Evolutionary conservation across 1,140 invertebrate genomes (phyloP).

Genomic region (Archivesica marissinica): DNA sequence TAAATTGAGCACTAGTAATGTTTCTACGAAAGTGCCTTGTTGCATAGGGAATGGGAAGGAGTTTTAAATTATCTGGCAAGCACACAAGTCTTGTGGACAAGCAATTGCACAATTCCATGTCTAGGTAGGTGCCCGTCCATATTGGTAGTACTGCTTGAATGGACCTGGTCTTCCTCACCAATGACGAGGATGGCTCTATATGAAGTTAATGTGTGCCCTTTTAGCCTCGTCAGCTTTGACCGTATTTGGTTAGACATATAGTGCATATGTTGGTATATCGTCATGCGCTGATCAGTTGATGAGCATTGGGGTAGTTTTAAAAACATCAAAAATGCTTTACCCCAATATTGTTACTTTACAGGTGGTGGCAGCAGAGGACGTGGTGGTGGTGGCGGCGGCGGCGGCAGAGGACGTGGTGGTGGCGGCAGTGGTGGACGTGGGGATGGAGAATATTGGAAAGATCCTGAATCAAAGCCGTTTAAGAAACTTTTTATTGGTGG

Average conservation of each 20-base stretch:
- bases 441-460: constrained; percentile 52
- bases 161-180: too few relatives aligned
- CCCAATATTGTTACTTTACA: not conserved
- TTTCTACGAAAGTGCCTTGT: too few relatives aligned
- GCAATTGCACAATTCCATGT: too few relatives aligned
- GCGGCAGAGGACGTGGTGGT: constrained; percentile 65
- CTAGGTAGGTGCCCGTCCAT: too few relatives aligned
- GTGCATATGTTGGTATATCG: not conserved
- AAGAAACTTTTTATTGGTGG: constrained; percentile 88
- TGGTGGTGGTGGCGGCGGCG: constrained; percentile 44
- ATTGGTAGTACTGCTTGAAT: too few relatives aligned
- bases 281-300: not conserved
- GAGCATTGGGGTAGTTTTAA: not conserved
- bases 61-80: too few relatives aligned
- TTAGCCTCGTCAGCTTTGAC: not conserved
- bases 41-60: too few relatives aligned
- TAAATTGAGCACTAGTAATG: too few relatives aligned
- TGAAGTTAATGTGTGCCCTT: too few relatives aligned
- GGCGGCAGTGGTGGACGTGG: constrained; percentile 59
- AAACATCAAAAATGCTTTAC: not conserved
- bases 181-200: too few relatives aligned
- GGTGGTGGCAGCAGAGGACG: constrained; percentile 34
- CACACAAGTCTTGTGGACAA: too few relatives aligned
- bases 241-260: not conserved
- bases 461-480: constrained; percentile 77